Evolutionary conservation across 1,140 invertebrate genomes (phyloP).

Genomic region (Drosophila murphyi): DNA sequence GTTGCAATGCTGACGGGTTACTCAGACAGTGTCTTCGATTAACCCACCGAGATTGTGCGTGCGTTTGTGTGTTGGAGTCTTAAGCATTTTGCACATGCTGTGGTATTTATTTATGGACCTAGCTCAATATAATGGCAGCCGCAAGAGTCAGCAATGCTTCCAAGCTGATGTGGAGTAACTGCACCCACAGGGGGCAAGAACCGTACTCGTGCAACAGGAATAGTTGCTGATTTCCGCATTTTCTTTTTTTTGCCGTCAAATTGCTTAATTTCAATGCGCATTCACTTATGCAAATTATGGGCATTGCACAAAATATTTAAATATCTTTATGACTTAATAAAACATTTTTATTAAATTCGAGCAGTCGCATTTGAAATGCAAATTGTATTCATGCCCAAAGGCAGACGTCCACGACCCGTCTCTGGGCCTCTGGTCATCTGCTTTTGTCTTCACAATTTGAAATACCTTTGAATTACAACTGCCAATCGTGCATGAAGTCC

Average conservation of each 20-base stretch:
- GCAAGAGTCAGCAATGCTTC: not conserved
- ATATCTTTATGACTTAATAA: constrained; percentile 83
- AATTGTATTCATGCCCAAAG: constrained; percentile 65
- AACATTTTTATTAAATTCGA: constrained; percentile 82
- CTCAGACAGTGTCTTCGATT: constrained; percentile 47
- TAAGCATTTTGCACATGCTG: constrained; percentile 16
- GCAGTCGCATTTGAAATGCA: constrained; percentile 74
- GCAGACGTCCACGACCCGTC: constrained; percentile 3
- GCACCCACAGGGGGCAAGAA: constrained; percentile 43
- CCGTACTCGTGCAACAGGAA: constrained; percentile 42
- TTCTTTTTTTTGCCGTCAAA: constrained; percentile 46
- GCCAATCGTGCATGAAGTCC: constrained; percentile 80
- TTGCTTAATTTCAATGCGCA: constrained; percentile 77
- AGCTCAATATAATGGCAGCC: constrained; percentile 18
- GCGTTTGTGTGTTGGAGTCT: constrained; percentile 16
- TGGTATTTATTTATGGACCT: constrained; percentile 37
- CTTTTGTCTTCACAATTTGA: constrained; percentile 69
- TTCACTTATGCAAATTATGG: constrained; percentile 74
- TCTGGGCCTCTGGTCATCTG: constrained; percentile 11
- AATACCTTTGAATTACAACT: constrained; percentile 82
- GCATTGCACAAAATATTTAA: constrained; percentile 68
- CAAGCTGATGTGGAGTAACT: constrained; percentile 13
- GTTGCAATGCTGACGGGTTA: constrained; percentile 45
- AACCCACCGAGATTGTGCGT: constrained; percentile 66
- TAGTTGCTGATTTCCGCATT: constrained; percentile 43